phyloP scores from a whole-genome alignment of 1,140 invertebrate genomes.

The Pseudomyrmex cubaensis region DNA sequence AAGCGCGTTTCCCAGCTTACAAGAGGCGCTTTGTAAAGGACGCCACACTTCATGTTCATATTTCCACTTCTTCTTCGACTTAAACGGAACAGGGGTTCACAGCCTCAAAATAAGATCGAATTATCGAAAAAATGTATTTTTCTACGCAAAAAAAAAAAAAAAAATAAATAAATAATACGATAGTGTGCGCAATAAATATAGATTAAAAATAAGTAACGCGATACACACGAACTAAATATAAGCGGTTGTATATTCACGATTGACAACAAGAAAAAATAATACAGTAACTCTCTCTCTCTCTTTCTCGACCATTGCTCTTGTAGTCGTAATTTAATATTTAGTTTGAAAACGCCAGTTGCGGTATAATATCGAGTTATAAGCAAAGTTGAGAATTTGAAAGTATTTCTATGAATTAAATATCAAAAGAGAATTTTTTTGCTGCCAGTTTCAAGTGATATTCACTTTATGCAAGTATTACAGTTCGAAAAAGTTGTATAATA shows the following conservation, averaged over 20 bases:
- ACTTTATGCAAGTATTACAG: slow-evolving; percentile 9
- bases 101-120: slow-evolving; percentile 8
- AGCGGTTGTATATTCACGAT: background rate
- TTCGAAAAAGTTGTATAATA: slow-evolving; percentile 47
- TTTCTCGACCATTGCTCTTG: too few species aligned
- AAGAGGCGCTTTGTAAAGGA: slow-evolving; percentile 30
- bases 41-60: slow-evolving; percentile 35
- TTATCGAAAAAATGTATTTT: background rate
- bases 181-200: background rate
- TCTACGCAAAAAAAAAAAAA: background rate
- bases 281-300: background rate
- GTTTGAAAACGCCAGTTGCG: background rate
- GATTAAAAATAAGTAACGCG: background rate
- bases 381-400: slow-evolving; percentile 47
- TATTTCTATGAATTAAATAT: slow-evolving; percentile 49
- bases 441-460: slow-evolving; percentile 43
- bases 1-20: slow-evolving; percentile 38
- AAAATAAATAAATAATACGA: too few species aligned
- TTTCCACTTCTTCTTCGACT: slow-evolving; percentile 46
- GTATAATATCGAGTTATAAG: slow-evolving; percentile 32
- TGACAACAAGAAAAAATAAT: slow-evolving; percentile 6
- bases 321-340: slow-evolving; percentile 25
- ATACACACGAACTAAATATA: background rate
- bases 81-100: slow-evolving; percentile 16
- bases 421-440: slow-evolving; percentile 25